A percentile compares a stretch with the other conserved stretches of the same genome.
Conservation (phyloP, 2,888 invertebrate genomes). For the Emmelina monodactyla region DNA sequence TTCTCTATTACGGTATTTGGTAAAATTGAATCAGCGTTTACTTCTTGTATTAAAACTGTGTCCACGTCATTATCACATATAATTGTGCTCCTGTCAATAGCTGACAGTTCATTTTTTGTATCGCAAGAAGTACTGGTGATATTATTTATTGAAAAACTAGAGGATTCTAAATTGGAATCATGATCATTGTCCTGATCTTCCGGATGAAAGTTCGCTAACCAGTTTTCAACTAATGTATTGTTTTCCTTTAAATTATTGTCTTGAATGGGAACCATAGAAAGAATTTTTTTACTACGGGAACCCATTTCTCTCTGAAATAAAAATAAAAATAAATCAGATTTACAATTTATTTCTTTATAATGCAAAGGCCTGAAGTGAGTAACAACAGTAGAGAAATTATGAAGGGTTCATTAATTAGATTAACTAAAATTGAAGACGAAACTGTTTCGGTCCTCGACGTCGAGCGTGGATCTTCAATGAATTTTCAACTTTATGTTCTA, state of each 20-base stretch:
- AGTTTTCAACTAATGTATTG: constrained; percentile 8
- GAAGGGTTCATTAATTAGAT: constrained; percentile 3
- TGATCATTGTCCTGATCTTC: constrained; percentile 11
- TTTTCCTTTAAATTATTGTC: constrained; percentile 6
- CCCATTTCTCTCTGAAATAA: constrained; percentile 9
- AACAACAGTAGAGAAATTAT: constrained; percentile 2
- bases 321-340: constrained; percentile 4
- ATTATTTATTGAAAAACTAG: constrained; percentile 4
- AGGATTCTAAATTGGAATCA: constrained; percentile 7
- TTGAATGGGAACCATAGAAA: constrained; percentile 8
- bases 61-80: constrained; percentile 6
- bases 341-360: constrained; percentile 3
- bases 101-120: constrained; percentile 6
- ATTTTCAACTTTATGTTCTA: constrained; percentile 6
- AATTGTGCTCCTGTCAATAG: constrained; percentile 9
- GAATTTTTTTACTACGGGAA: constrained; percentile 9
- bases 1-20: constrained; percentile 7
- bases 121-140: constrained; percentile 3
- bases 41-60: constrained; percentile 8
- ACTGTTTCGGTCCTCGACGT: constrained; percentile 4
- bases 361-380: constrained; percentile 4
- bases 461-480: constrained; percentile 2
- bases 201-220: constrained; percentile 9
- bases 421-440: constrained; percentile 4
- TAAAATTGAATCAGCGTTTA: constrained; percentile 9